A percentile compares a stretch with the other conserved stretches of the same genome.
Evolutionary conservation across 2,888 invertebrate genomes (phyloP).

Genomic region (Dolichomitus sp.): DNA sequence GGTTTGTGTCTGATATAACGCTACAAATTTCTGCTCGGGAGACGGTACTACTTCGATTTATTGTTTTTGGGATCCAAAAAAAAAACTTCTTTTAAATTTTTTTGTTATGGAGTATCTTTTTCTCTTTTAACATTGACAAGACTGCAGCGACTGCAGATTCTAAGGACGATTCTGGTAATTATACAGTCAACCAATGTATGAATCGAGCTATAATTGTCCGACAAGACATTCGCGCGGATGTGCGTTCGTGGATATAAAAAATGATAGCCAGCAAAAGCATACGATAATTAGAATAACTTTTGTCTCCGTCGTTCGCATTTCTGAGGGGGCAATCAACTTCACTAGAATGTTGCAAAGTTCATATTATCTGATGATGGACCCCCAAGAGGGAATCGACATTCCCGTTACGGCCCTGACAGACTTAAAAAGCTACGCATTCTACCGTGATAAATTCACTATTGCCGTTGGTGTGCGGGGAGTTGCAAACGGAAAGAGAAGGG

Average conservation of each 20-base stretch:
- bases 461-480: slow-evolving; percentile 34
- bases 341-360: background rate
- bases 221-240: background rate
- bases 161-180: slow-evolving; percentile 54
- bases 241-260: background rate
- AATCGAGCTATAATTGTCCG: slow-evolving; percentile 7
- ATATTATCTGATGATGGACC: background rate
- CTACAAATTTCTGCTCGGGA: too few relatives aligned
- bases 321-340: slow-evolving; percentile 17
- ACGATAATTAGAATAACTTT: slow-evolving; percentile 19
- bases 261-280: slow-evolving; percentile 1
- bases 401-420: slow-evolving; percentile 83
- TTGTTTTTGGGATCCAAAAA: too few relatives aligned
- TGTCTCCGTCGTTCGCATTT: background rate
- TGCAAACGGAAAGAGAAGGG: slow-evolving; percentile 73
- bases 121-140: too few relatives aligned
- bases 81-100: too few relatives aligned
- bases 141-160: background rate
- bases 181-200: slow-evolving; percentile 26
- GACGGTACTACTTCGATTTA: too few relatives aligned
- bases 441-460: slow-evolving; percentile 82
- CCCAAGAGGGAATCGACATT: slow-evolving; percentile 47
- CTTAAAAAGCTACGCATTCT: slow-evolving; percentile 81
- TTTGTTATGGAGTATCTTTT: too few relatives aligned
- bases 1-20: too few relatives aligned